phyloP scores from a whole-genome alignment of 2,888 invertebrate species.

The Cybosia mesomella region DNA sequence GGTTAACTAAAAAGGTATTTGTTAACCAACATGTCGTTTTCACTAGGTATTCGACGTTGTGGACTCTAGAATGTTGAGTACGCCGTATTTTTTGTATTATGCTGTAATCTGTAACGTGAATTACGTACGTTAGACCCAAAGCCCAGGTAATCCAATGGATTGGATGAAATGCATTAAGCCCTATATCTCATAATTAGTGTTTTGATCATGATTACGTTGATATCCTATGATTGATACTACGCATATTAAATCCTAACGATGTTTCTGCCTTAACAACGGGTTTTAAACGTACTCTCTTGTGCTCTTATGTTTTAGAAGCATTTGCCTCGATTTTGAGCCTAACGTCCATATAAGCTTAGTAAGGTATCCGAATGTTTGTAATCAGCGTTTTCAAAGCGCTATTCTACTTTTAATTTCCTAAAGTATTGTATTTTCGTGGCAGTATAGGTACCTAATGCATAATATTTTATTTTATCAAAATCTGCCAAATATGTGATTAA shows the following conservation, averaged over 20 bases:
- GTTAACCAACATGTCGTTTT: constrained; percentile 67
- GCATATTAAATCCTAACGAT: background rate
- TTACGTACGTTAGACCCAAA: constrained; percentile 37
- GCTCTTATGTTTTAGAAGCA: constrained; percentile 23
- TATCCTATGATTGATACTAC: constrained; percentile 7
- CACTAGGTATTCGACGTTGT: constrained; percentile 61
- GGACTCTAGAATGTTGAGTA: constrained; percentile 47
- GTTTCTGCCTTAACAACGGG: background rate
- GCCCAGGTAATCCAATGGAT: constrained; percentile 15
- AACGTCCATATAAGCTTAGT: constrained; percentile 23
- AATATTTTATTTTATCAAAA: constrained; percentile 51
- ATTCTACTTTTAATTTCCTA: constrained; percentile 45
- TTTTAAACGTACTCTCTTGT: background rate
- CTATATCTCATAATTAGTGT: constrained; percentile 13
- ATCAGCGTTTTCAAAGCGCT: constrained; percentile 38
- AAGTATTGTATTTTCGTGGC: constrained; percentile 53
- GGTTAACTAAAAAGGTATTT: constrained; percentile 67
- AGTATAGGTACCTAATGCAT: constrained; percentile 55
- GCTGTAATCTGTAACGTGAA: constrained; percentile 35
- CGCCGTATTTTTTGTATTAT: constrained; percentile 45
- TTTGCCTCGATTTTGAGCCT: constrained; percentile 26
- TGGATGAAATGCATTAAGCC: constrained; percentile 12
- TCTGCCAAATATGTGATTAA: constrained; percentile 54
- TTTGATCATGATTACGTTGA: constrained; percentile 16
- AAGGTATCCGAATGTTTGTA: constrained; percentile 31